These are phyloP conservation scores for Neopipo cinnamomea DNA, from an alignment of 2,113 vertebrate genomes.

Conservation along the genomic window DNA sequence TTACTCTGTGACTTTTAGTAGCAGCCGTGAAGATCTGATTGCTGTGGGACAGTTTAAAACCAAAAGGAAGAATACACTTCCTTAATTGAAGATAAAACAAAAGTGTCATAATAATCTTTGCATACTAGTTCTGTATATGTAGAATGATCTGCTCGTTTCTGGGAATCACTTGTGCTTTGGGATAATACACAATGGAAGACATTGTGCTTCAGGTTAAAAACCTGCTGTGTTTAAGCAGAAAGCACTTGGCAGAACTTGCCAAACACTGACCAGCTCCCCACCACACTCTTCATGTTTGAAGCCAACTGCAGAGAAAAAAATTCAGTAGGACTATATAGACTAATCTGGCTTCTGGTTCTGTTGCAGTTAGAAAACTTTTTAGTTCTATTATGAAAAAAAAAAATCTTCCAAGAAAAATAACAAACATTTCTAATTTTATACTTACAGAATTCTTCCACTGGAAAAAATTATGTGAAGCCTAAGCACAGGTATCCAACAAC, in stretches of 20 bases:
- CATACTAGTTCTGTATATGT: neutral
- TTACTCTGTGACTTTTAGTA: neutral
- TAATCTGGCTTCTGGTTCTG: conserved; percentile 6
- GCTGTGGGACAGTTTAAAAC: neutral
- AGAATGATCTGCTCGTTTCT: neutral
- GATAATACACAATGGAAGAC: neutral
- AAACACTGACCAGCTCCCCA: neutral
- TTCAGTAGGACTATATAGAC: neutral
- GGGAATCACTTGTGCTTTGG: neutral
- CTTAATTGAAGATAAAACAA: neutral
- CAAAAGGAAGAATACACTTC: neutral
- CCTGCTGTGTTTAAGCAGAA: neutral
- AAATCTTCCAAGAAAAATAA: conserved; percentile 64
- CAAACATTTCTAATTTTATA: conserved; percentile 68
- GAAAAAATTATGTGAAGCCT: conserved; percentile 64
- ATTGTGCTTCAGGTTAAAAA: conserved; percentile 7
- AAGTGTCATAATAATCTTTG: neutral
- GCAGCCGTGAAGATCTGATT: neutral
- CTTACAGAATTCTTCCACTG: conserved; percentile 56
- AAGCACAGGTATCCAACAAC: conserved; percentile 67
- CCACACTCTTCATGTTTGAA: neutral
- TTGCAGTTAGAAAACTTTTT: conserved; percentile 28
- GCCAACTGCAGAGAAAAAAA: neutral
- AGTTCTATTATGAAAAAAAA: conserved; percentile 37
- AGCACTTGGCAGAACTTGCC: neutral